Base-by-base conservation (phyloP, 2,797 vertebrate genomes). In the Hydrolagus colliei region DNA sequence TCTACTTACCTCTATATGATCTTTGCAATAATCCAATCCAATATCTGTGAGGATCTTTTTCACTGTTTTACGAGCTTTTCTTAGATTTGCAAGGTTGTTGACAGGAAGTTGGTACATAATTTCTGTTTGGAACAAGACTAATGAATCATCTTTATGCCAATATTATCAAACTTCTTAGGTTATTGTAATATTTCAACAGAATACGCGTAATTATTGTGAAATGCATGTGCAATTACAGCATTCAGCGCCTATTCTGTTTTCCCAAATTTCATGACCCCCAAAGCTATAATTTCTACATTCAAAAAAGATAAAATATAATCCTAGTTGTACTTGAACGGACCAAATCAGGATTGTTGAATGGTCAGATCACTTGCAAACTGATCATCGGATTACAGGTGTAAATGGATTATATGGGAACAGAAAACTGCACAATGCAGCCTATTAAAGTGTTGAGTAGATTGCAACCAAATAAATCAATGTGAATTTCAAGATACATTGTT, bases 51-150 rank as follows among this genome's bases (percentile, higher is more conserved):
- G 94, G 89, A 97, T 97, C 93, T 94, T 98, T 95, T 99, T 99
- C 91, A 99, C 98, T 94, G 98, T 99, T 95, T 96, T 98, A 92
- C 98, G 96, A 88, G 98, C 97, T 96, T 98, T 99, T 91, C 98
- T 96, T 95, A 99, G 96, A 95, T 96, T 98, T 95, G 95, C 95
- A 93, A 99, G 95, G 95, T 99, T 99, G 95, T 99, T 99, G 94
- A 99, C 97, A 89, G 98, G 98, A 95, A 99, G 97, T 92, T 99
- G 98, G 95, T 99, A 99, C 98, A 99, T 99, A 94, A 95, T 99
- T 96, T 93, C 94, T 92, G 92, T 94, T 93, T 96, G 90, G 86
- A 88, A 6, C 89, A 89, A 88, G 41, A 52, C 41, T 52, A 52
- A 52, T 52, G 41, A 52, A 52, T 52, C 41, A 18, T 18, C 74